Conservation (phyloP, 2,113 vertebrate genomes). For the Lasiurus cinereus region DNA sequence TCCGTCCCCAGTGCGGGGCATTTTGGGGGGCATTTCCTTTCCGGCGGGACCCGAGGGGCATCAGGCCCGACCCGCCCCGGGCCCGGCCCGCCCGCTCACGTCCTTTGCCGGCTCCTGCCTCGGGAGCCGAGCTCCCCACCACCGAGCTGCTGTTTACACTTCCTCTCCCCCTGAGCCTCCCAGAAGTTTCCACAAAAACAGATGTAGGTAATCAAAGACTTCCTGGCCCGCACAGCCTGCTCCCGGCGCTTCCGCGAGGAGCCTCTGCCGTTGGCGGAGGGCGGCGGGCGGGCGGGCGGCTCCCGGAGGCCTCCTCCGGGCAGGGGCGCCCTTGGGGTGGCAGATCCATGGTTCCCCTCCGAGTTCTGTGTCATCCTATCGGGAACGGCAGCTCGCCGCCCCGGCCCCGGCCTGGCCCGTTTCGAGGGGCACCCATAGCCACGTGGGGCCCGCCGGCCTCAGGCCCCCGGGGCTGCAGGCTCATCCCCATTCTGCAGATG, state of each 20-base stretch:
- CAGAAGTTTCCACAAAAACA: conserved; percentile 80
- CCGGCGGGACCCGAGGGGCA: conserved; percentile 54
- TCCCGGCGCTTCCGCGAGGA: neutral
- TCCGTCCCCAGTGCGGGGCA: neutral
- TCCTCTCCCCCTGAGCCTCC: conserved; percentile 60
- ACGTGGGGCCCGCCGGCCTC: rapidly evolving
- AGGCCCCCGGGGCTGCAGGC: neutral
- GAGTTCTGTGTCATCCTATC: conserved; percentile 50
- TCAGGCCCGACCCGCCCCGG: conserved; percentile 49
- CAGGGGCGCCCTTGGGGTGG: neutral
- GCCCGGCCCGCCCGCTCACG: neutral
- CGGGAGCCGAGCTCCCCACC: conserved; percentile 38
- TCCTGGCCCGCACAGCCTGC: conserved; percentile 39
- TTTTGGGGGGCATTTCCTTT: conserved; percentile 70
- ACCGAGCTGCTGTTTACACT: conserved; percentile 75
- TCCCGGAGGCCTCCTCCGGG: conserved; percentile 55
- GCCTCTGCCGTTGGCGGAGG: neutral
- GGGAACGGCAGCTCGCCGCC: neutral
- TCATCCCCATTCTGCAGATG: neutral
- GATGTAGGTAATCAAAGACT: conserved; percentile 82
- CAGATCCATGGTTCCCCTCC: neutral
- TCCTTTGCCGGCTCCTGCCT: conserved; percentile 43
- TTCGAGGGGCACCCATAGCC: too few relatives aligned
- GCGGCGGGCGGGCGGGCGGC: neutral
- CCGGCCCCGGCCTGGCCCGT: too few relatives aligned